A percentile compares a stretch with the other conserved stretches of the same genome.
Evolutionary conservation across 2,888 invertebrate genomes (phyloP).

Genomic region (Mamestra brassicae): DNA sequence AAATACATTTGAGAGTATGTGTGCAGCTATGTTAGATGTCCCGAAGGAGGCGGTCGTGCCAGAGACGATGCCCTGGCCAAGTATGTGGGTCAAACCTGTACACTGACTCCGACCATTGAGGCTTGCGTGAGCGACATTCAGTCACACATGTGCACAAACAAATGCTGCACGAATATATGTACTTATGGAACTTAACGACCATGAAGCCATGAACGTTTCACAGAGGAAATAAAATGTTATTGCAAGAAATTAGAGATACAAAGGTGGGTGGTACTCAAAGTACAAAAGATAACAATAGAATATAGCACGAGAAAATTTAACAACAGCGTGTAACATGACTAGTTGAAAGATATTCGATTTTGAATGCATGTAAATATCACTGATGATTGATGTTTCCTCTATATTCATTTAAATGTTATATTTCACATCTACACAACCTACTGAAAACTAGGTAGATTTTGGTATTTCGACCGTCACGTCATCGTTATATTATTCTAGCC

Average conservation of each 20-base stretch:
- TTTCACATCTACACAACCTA: slow-evolving; percentile 5
- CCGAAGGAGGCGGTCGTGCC: slow-evolving; percentile 46
- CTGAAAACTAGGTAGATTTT: background rate
- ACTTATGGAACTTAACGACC: slow-evolving; percentile 29
- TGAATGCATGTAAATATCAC: slow-evolving; percentile 34
- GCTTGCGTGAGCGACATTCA: slow-evolving; percentile 53
- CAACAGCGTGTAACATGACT: slow-evolving; percentile 6
- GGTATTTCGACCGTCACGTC: background rate
- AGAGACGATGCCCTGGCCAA: slow-evolving; percentile 41
- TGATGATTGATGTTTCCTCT: slow-evolving; percentile 29
- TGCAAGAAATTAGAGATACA: slow-evolving; percentile 8
- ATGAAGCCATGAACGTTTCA: slow-evolving; percentile 16
- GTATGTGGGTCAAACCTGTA: slow-evolving; percentile 64
- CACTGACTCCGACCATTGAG: slow-evolving; percentile 48
- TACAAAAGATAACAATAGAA: slow-evolving; percentile 14
- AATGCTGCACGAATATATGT: slow-evolving; percentile 32
- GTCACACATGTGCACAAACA: slow-evolving; percentile 58
- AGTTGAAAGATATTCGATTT: slow-evolving; percentile 41
- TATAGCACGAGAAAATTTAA: slow-evolving; percentile 14
- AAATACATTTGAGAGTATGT: slow-evolving; percentile 49
- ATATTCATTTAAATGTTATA: slow-evolving; percentile 17
- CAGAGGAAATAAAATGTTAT: background rate
- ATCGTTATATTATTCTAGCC: slow-evolving; percentile 1
- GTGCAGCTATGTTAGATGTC: slow-evolving; percentile 38
- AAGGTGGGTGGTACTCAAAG: background rate